Conservation (phyloP, 2,797 vertebrate species). For the Leptoclinus maculatus region DNA sequence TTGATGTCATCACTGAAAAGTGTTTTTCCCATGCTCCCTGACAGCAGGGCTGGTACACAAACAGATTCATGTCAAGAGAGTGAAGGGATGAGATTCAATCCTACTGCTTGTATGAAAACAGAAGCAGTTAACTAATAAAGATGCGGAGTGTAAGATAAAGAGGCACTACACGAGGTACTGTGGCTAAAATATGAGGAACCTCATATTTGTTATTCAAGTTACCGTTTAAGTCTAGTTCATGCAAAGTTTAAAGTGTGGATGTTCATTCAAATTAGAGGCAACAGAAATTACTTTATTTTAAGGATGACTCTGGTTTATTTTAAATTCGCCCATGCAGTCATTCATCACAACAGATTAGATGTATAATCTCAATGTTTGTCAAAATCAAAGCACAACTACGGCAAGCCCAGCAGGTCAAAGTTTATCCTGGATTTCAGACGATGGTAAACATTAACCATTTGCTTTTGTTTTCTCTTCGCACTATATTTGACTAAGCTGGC, state of each 20-base stretch:
- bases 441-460: constrained; percentile 4
- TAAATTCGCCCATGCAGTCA: not conserved
- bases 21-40: constrained; percentile 60
- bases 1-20: constrained; percentile 53
- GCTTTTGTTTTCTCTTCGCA: constrained; percentile 14
- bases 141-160: not conserved
- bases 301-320: not conserved
- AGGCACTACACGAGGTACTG: not conserved
- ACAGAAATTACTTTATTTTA: constrained; percentile 1
- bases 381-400: not conserved
- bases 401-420: constrained; percentile 6
- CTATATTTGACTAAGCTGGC: not conserved
- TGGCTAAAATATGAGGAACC: not conserved
- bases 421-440: not conserved
- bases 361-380: constrained; percentile 21
- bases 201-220: not conserved
- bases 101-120: constrained; percentile 39
- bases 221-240: not conserved
- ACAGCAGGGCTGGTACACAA: constrained; percentile 44
- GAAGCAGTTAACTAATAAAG: constrained; percentile 12
- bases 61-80: constrained; percentile 38
- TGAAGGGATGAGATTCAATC: constrained; percentile 34
- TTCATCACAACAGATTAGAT: not conserved
- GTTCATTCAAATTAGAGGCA: not conserved
- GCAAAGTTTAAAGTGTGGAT: not conserved